phyloP scores from a whole-genome alignment of 2,797 vertebrate species.

The Acanthopagrus latus region DNA sequence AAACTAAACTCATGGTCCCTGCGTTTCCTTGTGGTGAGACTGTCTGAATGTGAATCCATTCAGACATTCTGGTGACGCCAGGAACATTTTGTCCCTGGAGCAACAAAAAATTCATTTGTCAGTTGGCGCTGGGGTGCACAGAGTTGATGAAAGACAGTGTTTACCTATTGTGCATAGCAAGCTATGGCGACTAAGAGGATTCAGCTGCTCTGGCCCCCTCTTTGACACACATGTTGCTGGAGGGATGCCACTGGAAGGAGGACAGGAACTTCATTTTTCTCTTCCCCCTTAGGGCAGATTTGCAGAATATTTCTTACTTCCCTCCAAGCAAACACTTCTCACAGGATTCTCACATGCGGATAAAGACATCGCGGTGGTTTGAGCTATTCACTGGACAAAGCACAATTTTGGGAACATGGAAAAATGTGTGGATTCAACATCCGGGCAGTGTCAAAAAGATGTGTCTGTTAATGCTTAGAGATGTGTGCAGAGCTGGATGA shows the following conservation, averaged over 20 bases:
- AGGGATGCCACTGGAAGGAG: constrained; percentile 37
- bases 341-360: constrained; percentile 3
- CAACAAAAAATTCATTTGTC: constrained; percentile 70
- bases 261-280: constrained; percentile 44
- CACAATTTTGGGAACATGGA: not conserved
- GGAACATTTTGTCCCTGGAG: constrained; percentile 76
- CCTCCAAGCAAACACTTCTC: constrained; percentile 12
- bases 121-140: constrained; percentile 48
- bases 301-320: constrained; percentile 39
- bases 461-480: constrained; percentile 27
- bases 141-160: constrained; percentile 63
- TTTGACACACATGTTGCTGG: constrained; percentile 59
- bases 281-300: constrained; percentile 29
- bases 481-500: constrained; percentile 46
- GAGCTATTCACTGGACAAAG: not conserved
- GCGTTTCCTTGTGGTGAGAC: constrained; percentile 33
- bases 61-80: constrained; percentile 57
- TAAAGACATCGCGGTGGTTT: not conserved
- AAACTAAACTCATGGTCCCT: constrained; percentile 27
- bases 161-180: constrained; percentile 68
- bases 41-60: constrained; percentile 57
- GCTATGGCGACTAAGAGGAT: constrained; percentile 60
- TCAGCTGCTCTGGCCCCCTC: constrained; percentile 62
- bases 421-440: constrained; percentile 6
- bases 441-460: constrained; percentile 14